Evolutionary conservation across 2,797 vertebrate genomes (phyloP).

Genomic region (Crenuchus spilurus): DNA sequence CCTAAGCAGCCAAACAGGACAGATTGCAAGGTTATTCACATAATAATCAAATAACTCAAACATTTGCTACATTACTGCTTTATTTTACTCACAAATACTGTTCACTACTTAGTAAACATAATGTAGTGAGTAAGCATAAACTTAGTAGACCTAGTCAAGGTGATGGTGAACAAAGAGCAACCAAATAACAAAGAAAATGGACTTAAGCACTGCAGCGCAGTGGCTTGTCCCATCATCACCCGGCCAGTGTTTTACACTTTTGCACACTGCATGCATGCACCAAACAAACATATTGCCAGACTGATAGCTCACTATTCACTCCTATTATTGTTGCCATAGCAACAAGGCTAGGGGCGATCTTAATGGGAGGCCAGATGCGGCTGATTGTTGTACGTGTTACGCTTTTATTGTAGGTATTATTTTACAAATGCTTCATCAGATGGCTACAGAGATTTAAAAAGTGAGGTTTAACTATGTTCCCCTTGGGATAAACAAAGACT

Average conservation of each 20-base stretch:
- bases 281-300: conserved; percentile 39
- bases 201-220: background rate
- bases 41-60: background rate
- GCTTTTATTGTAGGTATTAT: conserved; percentile 36
- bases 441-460: conserved; percentile 24
- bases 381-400: conserved; percentile 7
- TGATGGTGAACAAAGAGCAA: background rate
- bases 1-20: background rate
- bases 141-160: background rate
- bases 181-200: background rate
- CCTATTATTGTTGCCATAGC: conserved; percentile 41
- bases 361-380: conserved; percentile 35
- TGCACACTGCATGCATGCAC: conserved; percentile 25
- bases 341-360: conserved; percentile 42
- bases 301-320: conserved; percentile 33
- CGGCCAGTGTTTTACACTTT: conserved; percentile 25
- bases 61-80: background rate
- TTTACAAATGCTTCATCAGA: conserved; percentile 29
- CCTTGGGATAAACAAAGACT: conserved; percentile 7
- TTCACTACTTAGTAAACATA: background rate
- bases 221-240: background rate
- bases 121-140: too few species aligned
- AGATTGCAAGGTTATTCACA: background rate
- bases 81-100: background rate
- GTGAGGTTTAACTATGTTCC: conserved; percentile 10